Evolutionary conservation across 2,113 vertebrate species (phyloP).

Genomic region (Brachypteracias leptosomus): DNA sequence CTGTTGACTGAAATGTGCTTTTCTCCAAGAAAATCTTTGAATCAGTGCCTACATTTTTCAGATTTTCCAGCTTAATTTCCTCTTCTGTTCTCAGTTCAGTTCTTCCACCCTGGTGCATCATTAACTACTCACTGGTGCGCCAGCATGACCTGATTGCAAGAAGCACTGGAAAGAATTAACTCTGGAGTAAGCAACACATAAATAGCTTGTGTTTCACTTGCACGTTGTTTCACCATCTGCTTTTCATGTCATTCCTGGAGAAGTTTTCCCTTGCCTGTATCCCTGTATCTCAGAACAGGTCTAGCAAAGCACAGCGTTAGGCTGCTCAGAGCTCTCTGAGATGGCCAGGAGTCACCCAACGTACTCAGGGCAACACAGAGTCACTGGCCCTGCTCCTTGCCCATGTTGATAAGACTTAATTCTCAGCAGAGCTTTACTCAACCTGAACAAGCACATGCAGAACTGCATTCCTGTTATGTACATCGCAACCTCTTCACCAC

Average conservation of each 20-base stretch:
- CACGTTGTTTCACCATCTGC: neutral
- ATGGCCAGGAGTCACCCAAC: neutral
- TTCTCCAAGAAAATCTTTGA: neutral
- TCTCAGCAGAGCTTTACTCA: neutral
- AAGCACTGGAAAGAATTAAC: neutral
- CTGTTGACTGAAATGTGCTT: neutral
- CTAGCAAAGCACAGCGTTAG: neutral
- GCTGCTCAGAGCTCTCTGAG: neutral
- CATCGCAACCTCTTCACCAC: neutral
- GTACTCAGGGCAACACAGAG: rapidly evolving
- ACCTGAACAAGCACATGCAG: neutral
- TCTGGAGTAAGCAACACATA: neutral
- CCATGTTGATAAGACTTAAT: neutral
- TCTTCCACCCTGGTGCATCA: slow-evolving; percentile 10
- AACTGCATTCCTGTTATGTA: neutral
- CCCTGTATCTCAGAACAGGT: neutral
- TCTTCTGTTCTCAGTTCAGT: neutral
- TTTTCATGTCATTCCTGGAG: neutral
- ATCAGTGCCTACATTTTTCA: neutral
- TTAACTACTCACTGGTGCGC: neutral
- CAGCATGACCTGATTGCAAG: neutral
- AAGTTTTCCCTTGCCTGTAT: neutral
- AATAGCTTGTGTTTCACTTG: neutral
- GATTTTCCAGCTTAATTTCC: slow-evolving; percentile 18
- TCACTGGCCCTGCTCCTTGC: rapidly evolving